Evolutionary conservation across 2,797 vertebrate genomes (phyloP).

Genomic region (Pipistrellus pipistrellus): DNA sequence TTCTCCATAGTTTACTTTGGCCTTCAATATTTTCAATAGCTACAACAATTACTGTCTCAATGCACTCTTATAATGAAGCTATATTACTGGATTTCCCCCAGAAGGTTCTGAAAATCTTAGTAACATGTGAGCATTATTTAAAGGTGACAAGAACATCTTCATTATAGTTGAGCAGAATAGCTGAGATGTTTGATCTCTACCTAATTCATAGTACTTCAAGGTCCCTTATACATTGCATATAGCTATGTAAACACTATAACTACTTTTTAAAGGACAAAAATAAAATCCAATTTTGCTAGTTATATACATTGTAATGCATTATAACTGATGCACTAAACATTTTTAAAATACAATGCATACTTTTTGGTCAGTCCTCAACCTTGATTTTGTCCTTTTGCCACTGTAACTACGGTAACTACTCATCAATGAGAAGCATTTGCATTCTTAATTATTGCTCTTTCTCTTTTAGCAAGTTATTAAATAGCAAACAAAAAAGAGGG

Average conservation of each 20-base stretch:
- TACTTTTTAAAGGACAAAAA: neutral
- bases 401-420: slow-evolving; percentile 69
- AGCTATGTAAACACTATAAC: neutral
- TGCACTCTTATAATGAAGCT: neutral
- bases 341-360: neutral
- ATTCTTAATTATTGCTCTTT: slow-evolving; percentile 72
- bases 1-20: neutral
- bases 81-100: neutral
- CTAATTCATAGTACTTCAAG: neutral
- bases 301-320: neutral
- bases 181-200: neutral
- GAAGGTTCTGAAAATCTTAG: neutral
- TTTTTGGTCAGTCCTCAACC: neutral
- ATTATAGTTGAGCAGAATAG: neutral
- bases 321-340: neutral
- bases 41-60: neutral
- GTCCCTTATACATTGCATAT: neutral
- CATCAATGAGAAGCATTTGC: slow-evolving; percentile 80
- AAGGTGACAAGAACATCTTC: neutral
- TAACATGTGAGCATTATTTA: neutral
- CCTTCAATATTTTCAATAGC: neutral
- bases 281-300: neutral
- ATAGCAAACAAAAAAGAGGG: slow-evolving; percentile 78
- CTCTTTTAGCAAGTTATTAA: slow-evolving; percentile 88
- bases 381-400: slow-evolving; percentile 65